Percentiles rank a stretch among this genome's conserved stretches.
phyloP scores from a whole-genome alignment of 2,113 vertebrate genomes.

The Microcebus tavaratra region DNA sequence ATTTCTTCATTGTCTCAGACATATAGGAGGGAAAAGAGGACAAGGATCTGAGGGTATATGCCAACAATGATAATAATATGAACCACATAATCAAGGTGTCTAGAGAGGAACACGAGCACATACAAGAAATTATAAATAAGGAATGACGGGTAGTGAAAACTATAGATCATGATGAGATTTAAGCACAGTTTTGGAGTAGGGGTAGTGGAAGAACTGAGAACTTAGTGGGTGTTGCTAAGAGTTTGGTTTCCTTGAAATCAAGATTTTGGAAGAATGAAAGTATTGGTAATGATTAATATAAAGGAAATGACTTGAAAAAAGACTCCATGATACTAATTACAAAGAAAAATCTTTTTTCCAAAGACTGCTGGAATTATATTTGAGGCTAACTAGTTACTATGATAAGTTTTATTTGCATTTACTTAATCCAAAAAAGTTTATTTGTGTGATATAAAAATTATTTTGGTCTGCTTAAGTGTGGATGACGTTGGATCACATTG shows the following conservation, averaged over 20 bases:
- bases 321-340: not conserved
- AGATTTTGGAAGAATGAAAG: not conserved
- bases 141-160: not conserved
- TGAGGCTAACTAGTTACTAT: not conserved
- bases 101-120: not conserved
- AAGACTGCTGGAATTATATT: not conserved
- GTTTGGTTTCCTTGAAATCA: not conserved
- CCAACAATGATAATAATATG: not conserved
- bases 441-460: not conserved
- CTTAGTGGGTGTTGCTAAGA: accelerated
- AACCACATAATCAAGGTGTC: not conserved
- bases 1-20: not conserved
- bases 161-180: not conserved
- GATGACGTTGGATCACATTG: not conserved
- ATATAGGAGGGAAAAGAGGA: not conserved
- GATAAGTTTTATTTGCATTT: not conserved
- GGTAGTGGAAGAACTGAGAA: not conserved
- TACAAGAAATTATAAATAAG: not conserved
- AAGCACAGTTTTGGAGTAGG: not conserved
- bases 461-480: not conserved
- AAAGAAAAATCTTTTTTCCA: not conserved
- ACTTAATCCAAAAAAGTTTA: not conserved
- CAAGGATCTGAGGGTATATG: not conserved
- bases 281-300: not conserved
- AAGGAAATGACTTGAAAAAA: not conserved